phyloP scores from a whole-genome alignment of 2,113 vertebrate species.

The Clinocottus analis region DNA sequence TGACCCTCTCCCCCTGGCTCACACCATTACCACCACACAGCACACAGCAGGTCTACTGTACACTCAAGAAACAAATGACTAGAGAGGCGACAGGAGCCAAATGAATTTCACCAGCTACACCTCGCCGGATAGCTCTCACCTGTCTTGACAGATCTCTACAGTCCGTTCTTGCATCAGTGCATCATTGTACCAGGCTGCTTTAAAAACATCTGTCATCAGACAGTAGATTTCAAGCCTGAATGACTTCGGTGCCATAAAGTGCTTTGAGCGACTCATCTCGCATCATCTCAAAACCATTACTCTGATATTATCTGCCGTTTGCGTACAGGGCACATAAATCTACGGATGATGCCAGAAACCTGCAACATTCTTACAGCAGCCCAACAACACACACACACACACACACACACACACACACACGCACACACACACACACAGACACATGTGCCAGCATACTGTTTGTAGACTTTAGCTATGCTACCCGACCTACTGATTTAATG shows the following conservation, averaged over 20 bases:
- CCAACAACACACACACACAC: not conserved
- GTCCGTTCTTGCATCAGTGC: not conserved
- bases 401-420: not conserved
- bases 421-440: not conserved
- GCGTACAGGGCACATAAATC: not conserved
- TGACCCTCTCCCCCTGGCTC: not conserved
- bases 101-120: not conserved
- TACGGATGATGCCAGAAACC: not conserved
- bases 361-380: not conserved
- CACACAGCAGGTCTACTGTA: too few relatives aligned
- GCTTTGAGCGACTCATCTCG: not conserved
- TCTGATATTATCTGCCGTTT: not conserved
- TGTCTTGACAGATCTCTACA: constrained; percentile 1
- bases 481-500: not conserved
- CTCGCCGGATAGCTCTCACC: not conserved
- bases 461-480: not conserved
- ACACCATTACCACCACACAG: not conserved
- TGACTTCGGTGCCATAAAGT: not conserved
- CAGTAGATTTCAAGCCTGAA: not conserved
- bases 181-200: not conserved
- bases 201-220: constrained; percentile 1
- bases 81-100: not conserved
- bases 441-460: not conserved
- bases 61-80: not conserved
- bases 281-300: not conserved